Conservation (phyloP, 2,797 vertebrate species). For the Acanthurus lineatus region DNA sequence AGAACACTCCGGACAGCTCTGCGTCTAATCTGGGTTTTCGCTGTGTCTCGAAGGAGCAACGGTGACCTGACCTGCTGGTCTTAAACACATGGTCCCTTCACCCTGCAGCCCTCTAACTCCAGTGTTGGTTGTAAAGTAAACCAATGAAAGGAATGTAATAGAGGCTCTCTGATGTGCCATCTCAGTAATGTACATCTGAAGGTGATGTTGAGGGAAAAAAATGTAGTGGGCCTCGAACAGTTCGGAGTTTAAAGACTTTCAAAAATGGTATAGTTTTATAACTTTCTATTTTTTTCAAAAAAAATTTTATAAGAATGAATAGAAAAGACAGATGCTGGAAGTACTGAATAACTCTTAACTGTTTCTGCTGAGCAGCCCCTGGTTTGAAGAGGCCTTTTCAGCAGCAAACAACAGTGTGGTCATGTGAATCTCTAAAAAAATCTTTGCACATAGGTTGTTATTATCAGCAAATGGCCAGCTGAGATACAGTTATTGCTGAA, state of each 20-base stretch:
- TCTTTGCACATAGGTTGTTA: not conserved
- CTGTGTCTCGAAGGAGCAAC: constrained; percentile 84
- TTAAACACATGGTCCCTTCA: constrained; percentile 14
- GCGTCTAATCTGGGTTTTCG: constrained; percentile 98
- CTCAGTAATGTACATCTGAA: not conserved
- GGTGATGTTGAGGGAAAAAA: not conserved
- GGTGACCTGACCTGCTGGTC: constrained; percentile 54
- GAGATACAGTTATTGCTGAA: constrained; percentile 13
- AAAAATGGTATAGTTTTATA: not conserved
- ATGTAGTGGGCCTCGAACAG: not conserved
- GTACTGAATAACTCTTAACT: not conserved
- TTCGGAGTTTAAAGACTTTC: not conserved
- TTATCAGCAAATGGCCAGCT: not conserved
- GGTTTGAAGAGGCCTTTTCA: not conserved
- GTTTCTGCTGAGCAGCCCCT: not conserved
- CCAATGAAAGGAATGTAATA: not conserved
- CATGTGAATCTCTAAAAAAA: constrained; percentile 1
- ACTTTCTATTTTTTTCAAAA: not conserved
- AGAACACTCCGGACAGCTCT: constrained; percentile 96
- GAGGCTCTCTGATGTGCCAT: not conserved
- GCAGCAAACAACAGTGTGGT: not conserved
- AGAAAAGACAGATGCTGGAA: not conserved
- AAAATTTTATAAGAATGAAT: not conserved
- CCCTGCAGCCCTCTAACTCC: constrained; percentile 5
- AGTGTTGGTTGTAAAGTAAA: not conserved